A percentile compares a stretch with the other conserved stretches of the same genome.
phyloP scores from a whole-genome alignment of 2,797 vertebrate genomes.

The Acridotheres tristis region DNA sequence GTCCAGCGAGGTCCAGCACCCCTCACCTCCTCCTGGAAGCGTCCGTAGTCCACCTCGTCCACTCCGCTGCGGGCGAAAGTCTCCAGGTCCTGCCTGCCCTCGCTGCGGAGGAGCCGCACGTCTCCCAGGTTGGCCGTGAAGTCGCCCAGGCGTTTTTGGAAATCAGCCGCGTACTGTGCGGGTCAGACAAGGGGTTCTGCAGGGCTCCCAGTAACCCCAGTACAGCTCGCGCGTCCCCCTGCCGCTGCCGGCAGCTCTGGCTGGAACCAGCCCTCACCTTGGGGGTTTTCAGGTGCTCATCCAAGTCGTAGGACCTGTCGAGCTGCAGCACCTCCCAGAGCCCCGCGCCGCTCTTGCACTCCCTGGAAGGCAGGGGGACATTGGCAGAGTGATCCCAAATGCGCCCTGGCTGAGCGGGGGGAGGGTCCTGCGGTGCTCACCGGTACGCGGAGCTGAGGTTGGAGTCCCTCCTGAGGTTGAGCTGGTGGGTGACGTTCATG shows the following conservation, averaged over 20 bases:
- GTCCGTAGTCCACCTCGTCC: conserved; percentile 46
- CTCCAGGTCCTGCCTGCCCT: conserved; percentile 67
- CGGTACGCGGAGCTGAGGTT: conserved; percentile 68
- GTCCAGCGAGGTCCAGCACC: rapidly evolving
- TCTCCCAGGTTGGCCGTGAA: conserved; percentile 23
- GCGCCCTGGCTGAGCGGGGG: rapidly evolving
- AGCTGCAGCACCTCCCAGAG: conserved; percentile 77
- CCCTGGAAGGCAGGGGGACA: conserved; percentile 20
- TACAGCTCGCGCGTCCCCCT: rapidly evolving
- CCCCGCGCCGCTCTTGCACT: conserved; percentile 67
- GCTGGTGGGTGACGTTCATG: conserved; percentile 67
- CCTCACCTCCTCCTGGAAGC: conserved; percentile 73
- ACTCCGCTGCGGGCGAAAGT: conserved; percentile 64
- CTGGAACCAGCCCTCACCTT: conserved; percentile 57
- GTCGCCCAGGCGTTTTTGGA: conserved; percentile 53
- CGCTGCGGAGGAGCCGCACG: conserved; percentile 63
- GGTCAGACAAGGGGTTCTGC: rapidly evolving
- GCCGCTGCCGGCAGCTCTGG: background rate
- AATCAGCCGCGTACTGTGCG: conserved; percentile 55
- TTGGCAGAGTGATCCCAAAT: rapidly evolving
- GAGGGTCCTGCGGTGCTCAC: conserved; percentile 39
- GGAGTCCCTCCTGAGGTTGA: conserved; percentile 71
- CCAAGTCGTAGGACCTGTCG: conserved; percentile 61
- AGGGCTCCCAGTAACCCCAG: background rate
- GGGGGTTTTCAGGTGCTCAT: conserved; percentile 65